Evolutionary conservation across 1,140 invertebrate species (phyloP).

Genomic region (Drosophila cardini): DNA sequence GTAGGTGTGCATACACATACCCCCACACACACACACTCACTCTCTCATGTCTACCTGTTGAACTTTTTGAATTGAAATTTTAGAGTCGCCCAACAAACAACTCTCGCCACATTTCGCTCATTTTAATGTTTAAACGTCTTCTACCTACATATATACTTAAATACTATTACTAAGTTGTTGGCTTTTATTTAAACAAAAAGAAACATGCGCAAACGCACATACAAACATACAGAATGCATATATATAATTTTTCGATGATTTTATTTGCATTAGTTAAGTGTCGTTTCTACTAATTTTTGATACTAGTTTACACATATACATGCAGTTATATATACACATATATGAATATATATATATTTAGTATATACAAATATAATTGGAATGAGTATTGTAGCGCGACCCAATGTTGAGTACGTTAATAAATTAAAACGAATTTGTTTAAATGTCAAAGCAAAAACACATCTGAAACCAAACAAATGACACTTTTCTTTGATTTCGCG

Average conservation of each 20-base stretch:
- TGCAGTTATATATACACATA: conserved; percentile 59
- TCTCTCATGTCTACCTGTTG: conserved; percentile 14
- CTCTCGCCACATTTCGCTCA: conserved; percentile 60
- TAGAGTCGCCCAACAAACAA: conserved; percentile 2
- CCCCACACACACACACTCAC: too few relatives aligned
- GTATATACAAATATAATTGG: conserved; percentile 66
- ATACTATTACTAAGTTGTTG: conserved; percentile 65
- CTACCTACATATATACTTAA: conserved; percentile 58
- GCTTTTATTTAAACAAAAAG: conserved; percentile 67
- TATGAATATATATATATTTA: conserved; percentile 59
- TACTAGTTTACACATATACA: conserved; percentile 78
- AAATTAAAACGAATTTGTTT: conserved; percentile 81
- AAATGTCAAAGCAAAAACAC: conserved; percentile 67
- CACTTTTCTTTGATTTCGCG: conserved; percentile 24
- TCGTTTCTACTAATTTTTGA: conserved; percentile 82
- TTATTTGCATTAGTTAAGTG: conserved; percentile 76
- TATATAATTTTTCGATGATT: conserved; percentile 72
- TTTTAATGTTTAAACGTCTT: conserved; percentile 53
- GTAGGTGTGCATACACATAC: neutral
- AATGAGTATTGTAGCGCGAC: conserved; percentile 74
- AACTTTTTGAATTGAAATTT: neutral
- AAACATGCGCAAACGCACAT: conserved; percentile 27
- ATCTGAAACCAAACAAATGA: conserved; percentile 26
- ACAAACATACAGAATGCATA: conserved; percentile 53
- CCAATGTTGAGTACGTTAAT: conserved; percentile 80